Evolutionary conservation across 2,888 invertebrate species (phyloP).

Genomic region (Drosophila anceps): DNA sequence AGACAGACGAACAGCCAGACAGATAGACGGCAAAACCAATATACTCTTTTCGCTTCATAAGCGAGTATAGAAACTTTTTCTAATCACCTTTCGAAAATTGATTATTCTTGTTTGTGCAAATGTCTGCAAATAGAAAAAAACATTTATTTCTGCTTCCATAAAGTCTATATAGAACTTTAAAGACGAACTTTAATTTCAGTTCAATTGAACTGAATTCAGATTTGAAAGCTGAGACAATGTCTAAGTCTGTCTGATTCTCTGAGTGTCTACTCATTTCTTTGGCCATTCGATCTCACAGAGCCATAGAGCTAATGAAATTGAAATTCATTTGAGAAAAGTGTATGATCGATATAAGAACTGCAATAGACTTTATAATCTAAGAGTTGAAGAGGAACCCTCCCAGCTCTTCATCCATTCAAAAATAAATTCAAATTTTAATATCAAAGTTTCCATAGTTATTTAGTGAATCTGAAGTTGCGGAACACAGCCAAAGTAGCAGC

Average conservation of each 20-base stretch:
- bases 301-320: too few species aligned
- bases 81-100: neutral
- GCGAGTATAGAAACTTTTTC: neutral
- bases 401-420: too few species aligned
- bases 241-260: neutral
- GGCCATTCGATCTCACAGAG: too few species aligned
- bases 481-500: neutral
- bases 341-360: too few species aligned
- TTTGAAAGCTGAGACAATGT: neutral
- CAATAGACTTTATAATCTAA: too few species aligned
- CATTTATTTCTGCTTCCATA: neutral
- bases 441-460: neutral
- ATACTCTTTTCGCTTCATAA: neutral
- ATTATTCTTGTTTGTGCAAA: neutral
- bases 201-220: neutral
- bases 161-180: too few species aligned
- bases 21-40: neutral
- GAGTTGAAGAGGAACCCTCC: neutral
- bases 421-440: neutral
- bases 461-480: neutral
- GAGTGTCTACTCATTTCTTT: too few species aligned
- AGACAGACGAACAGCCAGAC: neutral
- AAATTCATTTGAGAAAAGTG: too few species aligned
- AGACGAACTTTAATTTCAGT: neutral
- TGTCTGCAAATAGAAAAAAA: neutral